Evolutionary conservation across 2,113 vertebrate species (phyloP), one percentile per base, ranked within the genome.

Genomic region (Melanotaenia duboulayi): DNA sequence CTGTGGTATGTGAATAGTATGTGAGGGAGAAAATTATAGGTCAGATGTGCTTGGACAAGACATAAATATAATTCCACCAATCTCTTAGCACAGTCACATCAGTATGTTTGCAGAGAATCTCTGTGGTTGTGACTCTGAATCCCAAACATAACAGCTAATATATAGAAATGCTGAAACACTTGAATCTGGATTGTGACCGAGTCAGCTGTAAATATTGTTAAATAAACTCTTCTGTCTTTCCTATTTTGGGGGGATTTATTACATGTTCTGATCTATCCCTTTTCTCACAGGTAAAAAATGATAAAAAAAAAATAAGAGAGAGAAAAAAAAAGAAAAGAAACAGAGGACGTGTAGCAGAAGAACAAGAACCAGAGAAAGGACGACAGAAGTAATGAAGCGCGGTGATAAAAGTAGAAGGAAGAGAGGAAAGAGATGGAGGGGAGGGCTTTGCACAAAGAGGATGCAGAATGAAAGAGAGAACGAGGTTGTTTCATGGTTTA

Each of bases 151-250:
- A 12, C 22, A 4, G 23, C 20, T 17, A 22, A 49, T 56, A 54
- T 2, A 1, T 28, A 58, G 40, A 55, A 56, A 20, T 52, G 32
- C 65, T 66, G 28, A 40, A 56, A 70, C 40, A 60, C 20, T 54
- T 14, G 19, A 75, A 71, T 42, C 14, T 51, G 19, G 22, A 40
- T 4, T 37, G 60, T 72, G 54, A 67, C 24, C 49, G 71, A 60
- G 16, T 3, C 17, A 76, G 55, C 35, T 55, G 50, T 70, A 25
- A 78, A 76, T 46, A 51, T 19, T 65, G 25, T 48, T 23, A 72
- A 81, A 83, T 82, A 85, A 83, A 83, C 13, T 5, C 28, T 50
- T 48, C 52, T 5, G 13, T 71, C 60, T 73, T 84, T 87, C 80
- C 25, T 48, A 76, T 71, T 75, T 49, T 71, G 10, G 20, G 39